phyloP scores from a whole-genome alignment of 2,888 invertebrate species.

The Miltochrista miniata region DNA sequence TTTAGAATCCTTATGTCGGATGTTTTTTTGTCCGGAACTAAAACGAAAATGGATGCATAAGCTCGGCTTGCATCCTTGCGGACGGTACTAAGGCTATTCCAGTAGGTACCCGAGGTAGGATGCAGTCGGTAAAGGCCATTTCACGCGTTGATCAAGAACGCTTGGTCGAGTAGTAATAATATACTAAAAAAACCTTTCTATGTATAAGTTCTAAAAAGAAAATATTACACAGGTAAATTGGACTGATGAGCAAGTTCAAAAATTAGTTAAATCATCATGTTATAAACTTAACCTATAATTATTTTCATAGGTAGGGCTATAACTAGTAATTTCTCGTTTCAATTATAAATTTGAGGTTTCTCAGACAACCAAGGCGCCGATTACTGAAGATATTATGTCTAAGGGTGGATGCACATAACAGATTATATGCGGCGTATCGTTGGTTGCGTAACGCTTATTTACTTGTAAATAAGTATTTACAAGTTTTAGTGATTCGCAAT shows the following conservation, averaged over 20 bases:
- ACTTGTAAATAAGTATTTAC: too few relatives aligned
- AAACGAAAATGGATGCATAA: too few relatives aligned
- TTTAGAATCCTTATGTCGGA: background rate
- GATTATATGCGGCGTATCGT: background rate
- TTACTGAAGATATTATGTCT: constrained; percentile 9
- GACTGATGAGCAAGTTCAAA: background rate
- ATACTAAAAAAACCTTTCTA: background rate
- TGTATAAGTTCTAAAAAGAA: background rate
- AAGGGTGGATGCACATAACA: constrained; percentile 3
- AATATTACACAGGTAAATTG: background rate
- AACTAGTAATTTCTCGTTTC: too few relatives aligned
- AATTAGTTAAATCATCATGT: background rate
- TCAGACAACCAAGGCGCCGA: constrained; percentile 4
- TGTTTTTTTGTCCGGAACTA: too few relatives aligned
- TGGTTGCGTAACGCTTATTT: too few relatives aligned
- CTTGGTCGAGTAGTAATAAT: too few relatives aligned
- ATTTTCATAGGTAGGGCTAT: background rate
- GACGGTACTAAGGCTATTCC: too few relatives aligned
- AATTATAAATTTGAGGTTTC: constrained; percentile 12
- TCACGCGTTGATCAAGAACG: too few relatives aligned
- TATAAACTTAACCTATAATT: constrained; percentile 1
- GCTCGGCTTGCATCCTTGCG: too few relatives aligned
- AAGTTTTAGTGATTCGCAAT: too few relatives aligned
- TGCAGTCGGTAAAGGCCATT: too few relatives aligned
- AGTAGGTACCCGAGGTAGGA: too few relatives aligned